A percentile compares a stretch with the other conserved stretches of the same genome.
These are phyloP conservation scores for Dermatophagoides farinae DNA, from an alignment of 1,140 invertebrate genomes.

Conservation along the genomic window DNA sequence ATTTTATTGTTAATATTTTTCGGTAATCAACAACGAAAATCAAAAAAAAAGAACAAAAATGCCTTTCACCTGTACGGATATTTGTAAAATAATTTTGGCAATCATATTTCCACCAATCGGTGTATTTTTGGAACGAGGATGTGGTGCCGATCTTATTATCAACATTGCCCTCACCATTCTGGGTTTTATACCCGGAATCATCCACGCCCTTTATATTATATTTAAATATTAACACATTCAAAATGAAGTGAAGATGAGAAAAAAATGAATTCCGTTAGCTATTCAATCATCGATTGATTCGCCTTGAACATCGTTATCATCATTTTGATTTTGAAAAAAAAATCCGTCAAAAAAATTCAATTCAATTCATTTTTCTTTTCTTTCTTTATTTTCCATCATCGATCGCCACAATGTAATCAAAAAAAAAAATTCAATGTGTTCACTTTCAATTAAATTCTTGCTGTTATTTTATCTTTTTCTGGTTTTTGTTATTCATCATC, in stretches of 20 bases:
- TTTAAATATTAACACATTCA: constrained; percentile 12
- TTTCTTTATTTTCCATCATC: background rate
- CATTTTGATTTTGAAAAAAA: background rate
- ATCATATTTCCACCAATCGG: constrained; percentile 18
- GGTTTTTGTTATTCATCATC: background rate
- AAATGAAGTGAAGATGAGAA: too few species aligned
- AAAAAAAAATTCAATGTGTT: background rate
- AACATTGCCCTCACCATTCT: constrained; percentile 21
- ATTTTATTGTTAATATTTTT: too few species aligned
- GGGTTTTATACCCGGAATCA: constrained; percentile 21
- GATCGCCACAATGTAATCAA: background rate
- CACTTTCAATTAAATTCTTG: background rate
- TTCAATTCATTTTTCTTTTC: background rate
- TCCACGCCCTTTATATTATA: constrained; percentile 20
- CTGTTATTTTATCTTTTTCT: background rate
- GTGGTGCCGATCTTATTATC: constrained; percentile 18
- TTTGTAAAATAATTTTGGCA: constrained; percentile 13
- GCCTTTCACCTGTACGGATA: constrained; percentile 11
- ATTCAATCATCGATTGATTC: background rate
- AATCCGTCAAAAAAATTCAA: background rate
- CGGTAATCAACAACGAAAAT: too few species aligned
- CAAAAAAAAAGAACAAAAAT: background rate
- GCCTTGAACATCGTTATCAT: background rate
- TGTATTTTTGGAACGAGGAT: constrained; percentile 20
- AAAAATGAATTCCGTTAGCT: background rate